A percentile compares a stretch with the other conserved stretches of the same genome.
Conservation (phyloP, 2,888 invertebrate species). For the Pollenia angustigena region DNA sequence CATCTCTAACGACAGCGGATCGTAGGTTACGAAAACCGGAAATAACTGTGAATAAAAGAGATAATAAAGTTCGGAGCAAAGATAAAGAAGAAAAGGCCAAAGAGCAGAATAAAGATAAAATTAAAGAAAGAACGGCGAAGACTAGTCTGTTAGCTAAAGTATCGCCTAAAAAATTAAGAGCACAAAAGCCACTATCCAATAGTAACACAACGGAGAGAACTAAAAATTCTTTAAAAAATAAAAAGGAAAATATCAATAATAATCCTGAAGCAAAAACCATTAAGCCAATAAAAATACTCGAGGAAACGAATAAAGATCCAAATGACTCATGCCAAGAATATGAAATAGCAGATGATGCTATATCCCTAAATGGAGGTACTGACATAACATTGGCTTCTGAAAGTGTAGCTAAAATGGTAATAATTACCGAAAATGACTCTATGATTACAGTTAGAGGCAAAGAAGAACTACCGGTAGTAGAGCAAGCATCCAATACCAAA, state of each 20-base stretch:
- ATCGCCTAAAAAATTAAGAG: conserved; percentile 78
- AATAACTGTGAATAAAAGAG: conserved; percentile 68
- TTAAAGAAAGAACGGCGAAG: conserved; percentile 77
- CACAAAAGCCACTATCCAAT: conserved; percentile 62
- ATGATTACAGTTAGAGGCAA: conserved; percentile 87
- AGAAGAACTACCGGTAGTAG: conserved; percentile 88
- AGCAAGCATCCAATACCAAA: conserved; percentile 65
- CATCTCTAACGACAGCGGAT: conserved; percentile 79
- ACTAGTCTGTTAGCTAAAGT: conserved; percentile 78
- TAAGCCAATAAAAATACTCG: conserved; percentile 16
- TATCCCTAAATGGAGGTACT: conserved; percentile 83
- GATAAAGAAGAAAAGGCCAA: conserved; percentile 47
- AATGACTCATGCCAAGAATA: conserved; percentile 83
- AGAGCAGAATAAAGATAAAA: conserved; percentile 67
- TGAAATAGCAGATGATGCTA: conserved; percentile 86
- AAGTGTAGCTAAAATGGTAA: conserved; percentile 84
- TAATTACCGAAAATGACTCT: conserved; percentile 84
- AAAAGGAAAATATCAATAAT: conserved; percentile 70
- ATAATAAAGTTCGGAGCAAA: conserved; percentile 67
- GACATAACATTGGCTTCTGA: conserved; percentile 74
- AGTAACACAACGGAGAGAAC: conserved; percentile 68
- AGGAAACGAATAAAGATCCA: conserved; percentile 68
- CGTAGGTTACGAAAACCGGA: conserved; percentile 68
- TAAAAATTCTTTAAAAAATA: conserved; percentile 73
- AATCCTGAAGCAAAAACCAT: conserved; percentile 64